A percentile compares a stretch with the other conserved stretches of the same genome.
phyloP scores from a whole-genome alignment of 2,113 vertebrate species.

The Oceanodroma tethys region DNA sequence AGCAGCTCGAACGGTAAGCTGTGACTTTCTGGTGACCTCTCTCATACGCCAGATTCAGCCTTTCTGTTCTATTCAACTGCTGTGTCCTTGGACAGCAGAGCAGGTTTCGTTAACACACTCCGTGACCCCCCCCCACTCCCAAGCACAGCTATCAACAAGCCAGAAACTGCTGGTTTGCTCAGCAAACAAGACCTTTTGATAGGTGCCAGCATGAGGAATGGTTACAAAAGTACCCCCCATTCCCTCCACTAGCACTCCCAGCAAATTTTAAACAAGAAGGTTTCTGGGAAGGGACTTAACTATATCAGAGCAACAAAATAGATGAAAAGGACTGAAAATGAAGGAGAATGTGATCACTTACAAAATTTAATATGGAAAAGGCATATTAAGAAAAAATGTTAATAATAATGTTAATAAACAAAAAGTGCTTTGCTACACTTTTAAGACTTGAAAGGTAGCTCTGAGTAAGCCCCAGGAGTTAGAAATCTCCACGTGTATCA shows the following conservation, averaged over 20 bases:
- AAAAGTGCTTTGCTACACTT: not conserved
- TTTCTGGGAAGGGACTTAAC: not conserved
- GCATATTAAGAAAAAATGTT: not conserved
- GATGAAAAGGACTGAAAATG: not conserved
- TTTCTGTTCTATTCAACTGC: not conserved
- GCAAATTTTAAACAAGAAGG: not conserved
- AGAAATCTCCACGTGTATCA: not conserved
- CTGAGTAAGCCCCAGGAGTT: not conserved
- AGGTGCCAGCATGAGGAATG: not conserved
- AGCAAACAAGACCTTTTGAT: not conserved
- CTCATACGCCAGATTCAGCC: not conserved
- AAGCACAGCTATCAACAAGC: not conserved
- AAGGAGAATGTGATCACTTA: not conserved
- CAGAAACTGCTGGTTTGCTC: not conserved
- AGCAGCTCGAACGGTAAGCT: not conserved
- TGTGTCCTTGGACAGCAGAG: not conserved
- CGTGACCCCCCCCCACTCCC: not conserved
- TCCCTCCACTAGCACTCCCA: not conserved
- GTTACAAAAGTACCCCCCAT: not conserved
- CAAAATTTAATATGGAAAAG: not conserved
- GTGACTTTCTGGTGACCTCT: not conserved
- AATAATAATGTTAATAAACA: not conserved
- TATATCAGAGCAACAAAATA: fast-evolving
- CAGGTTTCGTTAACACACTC: not conserved
- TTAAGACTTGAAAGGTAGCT: not conserved